These are phyloP conservation scores for Hippocampus mohnikei DNA, from an alignment of 2,113 vertebrate species.

Conservation along the genomic window DNA sequence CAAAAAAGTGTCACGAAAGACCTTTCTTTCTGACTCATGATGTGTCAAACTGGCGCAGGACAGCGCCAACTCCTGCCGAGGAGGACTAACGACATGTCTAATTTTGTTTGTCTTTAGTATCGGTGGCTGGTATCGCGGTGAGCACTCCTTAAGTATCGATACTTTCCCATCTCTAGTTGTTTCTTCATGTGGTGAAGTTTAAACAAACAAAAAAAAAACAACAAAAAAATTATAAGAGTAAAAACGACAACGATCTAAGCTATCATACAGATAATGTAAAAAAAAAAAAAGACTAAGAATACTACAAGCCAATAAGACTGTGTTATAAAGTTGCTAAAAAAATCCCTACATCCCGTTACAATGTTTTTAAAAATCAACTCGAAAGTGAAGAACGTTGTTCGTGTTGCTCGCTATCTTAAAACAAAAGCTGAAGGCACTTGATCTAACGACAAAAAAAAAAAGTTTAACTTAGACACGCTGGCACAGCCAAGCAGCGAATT, in stretches of 20 bases:
- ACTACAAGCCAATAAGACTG: slow-evolving; percentile 82
- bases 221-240: slow-evolving; percentile 39
- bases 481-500: slow-evolving; percentile 77
- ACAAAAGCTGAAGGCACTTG: slow-evolving; percentile 74
- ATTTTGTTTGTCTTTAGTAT: no score
- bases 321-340: slow-evolving; percentile 66
- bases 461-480: slow-evolving; percentile 72
- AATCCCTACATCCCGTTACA: slow-evolving; percentile 62
- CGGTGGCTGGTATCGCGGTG: no score
- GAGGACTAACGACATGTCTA: no score
- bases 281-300: slow-evolving; percentile 37
- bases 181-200: slow-evolving; percentile 32
- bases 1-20: no score
- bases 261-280: slow-evolving; percentile 51
- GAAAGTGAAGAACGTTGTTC: slow-evolving; percentile 64
- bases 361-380: slow-evolving; percentile 70
- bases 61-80: no score
- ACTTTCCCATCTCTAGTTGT: background rate
- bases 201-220: slow-evolving; percentile 36
- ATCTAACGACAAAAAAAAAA: slow-evolving; percentile 54
- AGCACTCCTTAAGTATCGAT: no score
- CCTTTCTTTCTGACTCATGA: no score
- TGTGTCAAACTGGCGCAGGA: no score
- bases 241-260: slow-evolving; percentile 59
- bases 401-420: slow-evolving; percentile 49